Percentiles rank a stretch among this genome's conserved stretches.
Evolutionary conservation across 2,888 invertebrate species (phyloP).

Genomic region (Caenorhabditis japonica): DNA sequence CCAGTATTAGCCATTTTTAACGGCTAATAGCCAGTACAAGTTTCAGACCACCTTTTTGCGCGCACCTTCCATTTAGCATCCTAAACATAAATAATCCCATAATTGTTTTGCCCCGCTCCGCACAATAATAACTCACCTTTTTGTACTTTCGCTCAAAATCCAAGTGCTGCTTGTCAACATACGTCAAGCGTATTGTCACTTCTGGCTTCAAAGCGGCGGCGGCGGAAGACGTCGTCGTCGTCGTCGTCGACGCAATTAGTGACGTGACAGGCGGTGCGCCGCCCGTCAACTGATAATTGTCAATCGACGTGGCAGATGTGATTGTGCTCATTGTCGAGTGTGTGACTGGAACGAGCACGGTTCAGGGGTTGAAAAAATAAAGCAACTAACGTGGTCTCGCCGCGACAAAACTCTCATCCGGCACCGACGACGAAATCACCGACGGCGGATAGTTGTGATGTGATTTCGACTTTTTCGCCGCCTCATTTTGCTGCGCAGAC

Average conservation of each 20-base stretch:
- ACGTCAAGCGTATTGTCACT: constrained; percentile 36
- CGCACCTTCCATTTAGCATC: too few relatives aligned
- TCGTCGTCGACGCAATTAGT: constrained; percentile 8
- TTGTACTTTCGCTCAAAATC: constrained; percentile 57
- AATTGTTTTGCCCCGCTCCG: not conserved
- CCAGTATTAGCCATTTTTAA: too few relatives aligned
- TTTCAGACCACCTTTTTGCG: too few relatives aligned
- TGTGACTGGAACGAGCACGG: constrained; percentile 23
- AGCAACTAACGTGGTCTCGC: constrained; percentile 28
- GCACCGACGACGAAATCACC: constrained; percentile 47
- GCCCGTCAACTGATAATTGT: constrained; percentile 30
- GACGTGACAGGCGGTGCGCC: not conserved
- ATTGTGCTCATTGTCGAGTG: constrained; percentile 27
- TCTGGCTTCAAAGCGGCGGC: constrained; percentile 31
- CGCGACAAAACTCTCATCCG: constrained; percentile 33
- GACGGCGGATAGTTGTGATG: constrained; percentile 20
- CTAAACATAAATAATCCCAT: too few relatives aligned
- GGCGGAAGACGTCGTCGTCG: constrained; percentile 8
- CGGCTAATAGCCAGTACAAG: too few relatives aligned
- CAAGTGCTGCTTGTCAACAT: constrained; percentile 56
- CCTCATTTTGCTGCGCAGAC: not conserved
- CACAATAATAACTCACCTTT: constrained; percentile 53
- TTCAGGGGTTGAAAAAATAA: not conserved
- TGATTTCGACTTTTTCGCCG: constrained; percentile 11
- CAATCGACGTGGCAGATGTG: constrained; percentile 47